Base-by-base conservation (phyloP, 1,140 invertebrate genomes). In the Bombus breviceps region DNA sequence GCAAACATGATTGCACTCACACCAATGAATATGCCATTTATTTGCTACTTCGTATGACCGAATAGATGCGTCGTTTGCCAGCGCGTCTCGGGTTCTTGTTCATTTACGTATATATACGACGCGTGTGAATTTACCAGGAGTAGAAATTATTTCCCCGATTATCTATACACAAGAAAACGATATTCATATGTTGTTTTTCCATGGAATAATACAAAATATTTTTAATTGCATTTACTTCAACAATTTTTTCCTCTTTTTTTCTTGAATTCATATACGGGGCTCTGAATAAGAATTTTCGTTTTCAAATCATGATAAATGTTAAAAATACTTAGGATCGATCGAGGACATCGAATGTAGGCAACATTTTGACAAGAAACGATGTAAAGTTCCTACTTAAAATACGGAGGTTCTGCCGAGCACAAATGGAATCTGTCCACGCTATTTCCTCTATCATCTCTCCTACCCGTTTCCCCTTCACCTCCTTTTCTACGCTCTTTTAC, bases 351-450 rank as follows among this genome's bases (percentile, higher is more conserved):
- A 39, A 28, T 59, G 18, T 10, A 64, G 28, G 3, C 5, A 25
- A 64, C 18, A 41, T 41, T 39, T 64, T 32, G 37, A 78, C 18
- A 18, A 4, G 39, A 64, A 41, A n/a, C 28, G 3, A 53, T 2
- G 22, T 18, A 37, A 57, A 68, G 5, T 57, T n/a, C 41, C 39
- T 78, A 78, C 53, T 84, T 79, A 64, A 72, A 80, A 80, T 59
- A 72, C 66, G 66, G 39, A 79, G 74, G 68, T 83, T 77, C 37
- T 64, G 74, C 69, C 83, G 59, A 81, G 43, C 75, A 37, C 59
- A 57, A 87, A 88, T 66, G 53, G 71, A 86, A 90, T 85, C 62
- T 86, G 84, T 90, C 68, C 84, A 88, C 74, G 81, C 79, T 86
- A 87, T 88, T 90, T 88, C 82, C 85, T 81, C 87, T 59, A 39